phyloP scores from a whole-genome alignment of 2,888 invertebrate species.

The Hipparchia semele region DNA sequence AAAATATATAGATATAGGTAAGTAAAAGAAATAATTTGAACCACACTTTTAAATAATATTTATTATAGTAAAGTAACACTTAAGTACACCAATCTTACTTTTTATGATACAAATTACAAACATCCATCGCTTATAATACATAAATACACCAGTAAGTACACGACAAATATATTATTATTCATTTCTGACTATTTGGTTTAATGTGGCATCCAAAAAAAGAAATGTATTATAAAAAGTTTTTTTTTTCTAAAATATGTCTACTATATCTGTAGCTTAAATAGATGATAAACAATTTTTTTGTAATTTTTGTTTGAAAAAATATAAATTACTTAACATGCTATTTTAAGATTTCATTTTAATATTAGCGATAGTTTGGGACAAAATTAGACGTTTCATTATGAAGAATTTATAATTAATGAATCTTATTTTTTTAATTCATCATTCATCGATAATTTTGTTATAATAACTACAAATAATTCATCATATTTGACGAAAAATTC shows the following conservation, averaged over 20 bases:
- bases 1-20: background rate
- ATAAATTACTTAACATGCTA: too few relatives aligned
- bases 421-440: too few relatives aligned
- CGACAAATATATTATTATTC: background rate
- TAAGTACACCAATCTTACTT: slow-evolving; percentile 70
- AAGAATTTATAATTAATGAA: too few relatives aligned
- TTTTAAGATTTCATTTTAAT: too few relatives aligned
- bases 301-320: background rate
- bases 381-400: too few relatives aligned
- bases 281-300: background rate
- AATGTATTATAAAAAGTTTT: slow-evolving; percentile 3
- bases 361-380: too few relatives aligned
- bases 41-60: slow-evolving; percentile 62
- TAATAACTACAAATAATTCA: too few relatives aligned
- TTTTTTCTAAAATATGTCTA: background rate
- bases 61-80: slow-evolving; percentile 76
- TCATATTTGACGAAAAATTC: too few relatives aligned
- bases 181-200: slow-evolving; percentile 4
- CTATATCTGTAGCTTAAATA: too few relatives aligned
- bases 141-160: slow-evolving; percentile 38
- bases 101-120: slow-evolving; percentile 61
- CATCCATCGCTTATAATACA: slow-evolving; percentile 60
- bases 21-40: slow-evolving; percentile 36
- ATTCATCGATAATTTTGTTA: too few relatives aligned
- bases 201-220: background rate